These are phyloP conservation scores for Phrixothrix hirtus DNA, from an alignment of 2,888 invertebrate genomes.

Conservation along the genomic window DNA sequence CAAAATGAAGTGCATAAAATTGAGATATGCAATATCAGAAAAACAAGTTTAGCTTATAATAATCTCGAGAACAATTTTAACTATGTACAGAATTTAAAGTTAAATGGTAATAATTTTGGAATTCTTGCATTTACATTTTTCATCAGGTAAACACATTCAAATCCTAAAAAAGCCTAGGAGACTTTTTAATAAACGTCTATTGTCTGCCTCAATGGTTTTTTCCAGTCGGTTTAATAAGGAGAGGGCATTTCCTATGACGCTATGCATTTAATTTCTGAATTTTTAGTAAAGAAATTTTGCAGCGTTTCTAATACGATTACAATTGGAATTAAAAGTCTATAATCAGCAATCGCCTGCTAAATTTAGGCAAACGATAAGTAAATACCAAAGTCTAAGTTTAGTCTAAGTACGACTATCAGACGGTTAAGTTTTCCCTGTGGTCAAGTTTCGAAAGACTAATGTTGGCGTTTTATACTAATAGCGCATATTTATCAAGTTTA, in stretches of 20 bases:
- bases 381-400: no score
- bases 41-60: not conserved
- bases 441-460: no score
- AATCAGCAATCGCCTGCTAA: not conserved
- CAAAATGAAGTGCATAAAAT: no score
- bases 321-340: no score
- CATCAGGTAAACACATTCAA: slow-evolving; percentile 14
- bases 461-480: no score
- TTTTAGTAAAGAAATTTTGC: no score
- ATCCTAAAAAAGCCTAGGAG: slow-evolving; percentile 12
- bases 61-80: no score
- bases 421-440: no score
- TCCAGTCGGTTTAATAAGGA: slow-evolving; percentile 17
- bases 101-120: slow-evolving; percentile 7
- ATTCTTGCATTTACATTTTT: slow-evolving; percentile 8
- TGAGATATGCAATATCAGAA: not conserved
- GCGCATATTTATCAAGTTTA: no score
- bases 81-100: no score
- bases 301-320: no score
- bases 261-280: slow-evolving; percentile 5
- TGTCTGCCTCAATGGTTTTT: slow-evolving; percentile 10
- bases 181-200: slow-evolving; percentile 18
- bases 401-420: no score
- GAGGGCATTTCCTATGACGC: slow-evolving; percentile 11
- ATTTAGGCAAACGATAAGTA: slow-evolving; percentile 19